phyloP scores from a whole-genome alignment of 2,797 vertebrate genomes.

The Lophius americanus region DNA sequence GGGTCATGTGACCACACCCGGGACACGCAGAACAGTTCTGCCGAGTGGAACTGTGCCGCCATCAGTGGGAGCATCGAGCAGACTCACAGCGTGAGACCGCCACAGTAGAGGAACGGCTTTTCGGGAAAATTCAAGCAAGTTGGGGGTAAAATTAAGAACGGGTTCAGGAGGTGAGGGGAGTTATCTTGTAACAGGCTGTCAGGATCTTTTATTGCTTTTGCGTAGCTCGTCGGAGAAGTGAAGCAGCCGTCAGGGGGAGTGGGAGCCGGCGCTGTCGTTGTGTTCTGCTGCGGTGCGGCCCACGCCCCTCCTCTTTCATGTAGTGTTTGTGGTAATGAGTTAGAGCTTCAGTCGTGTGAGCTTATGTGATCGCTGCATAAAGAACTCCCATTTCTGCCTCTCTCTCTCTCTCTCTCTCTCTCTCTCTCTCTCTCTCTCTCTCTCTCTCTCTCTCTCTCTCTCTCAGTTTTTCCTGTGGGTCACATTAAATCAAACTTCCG shows the following conservation, averaged over 20 bases:
- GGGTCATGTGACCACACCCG: background rate
- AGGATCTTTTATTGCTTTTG: conserved; percentile 33
- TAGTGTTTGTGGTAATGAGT: conserved; percentile 69
- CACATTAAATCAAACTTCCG: conserved; percentile 72
- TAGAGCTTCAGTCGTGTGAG: conserved; percentile 68
- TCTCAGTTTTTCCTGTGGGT: conserved; percentile 69
- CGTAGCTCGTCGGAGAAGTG: conserved; percentile 44
- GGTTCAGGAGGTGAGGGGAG: conserved; percentile 46
- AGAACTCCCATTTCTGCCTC: conserved; percentile 46
- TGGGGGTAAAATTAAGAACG: conserved; percentile 23
- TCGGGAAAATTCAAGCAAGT: conserved; percentile 14
- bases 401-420: conserved; percentile 35
- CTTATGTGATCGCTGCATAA: conserved; percentile 71
- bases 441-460: conserved; percentile 35
- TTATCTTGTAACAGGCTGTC: conserved; percentile 50
- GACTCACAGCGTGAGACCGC: conserved; percentile 2
- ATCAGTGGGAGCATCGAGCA: conserved; percentile 13
- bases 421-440: conserved; percentile 40
- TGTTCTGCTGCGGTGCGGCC: conserved; percentile 35
- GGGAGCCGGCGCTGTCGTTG: conserved; percentile 32
- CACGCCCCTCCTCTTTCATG: conserved; percentile 63
- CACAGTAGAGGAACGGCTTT: conserved; percentile 8
- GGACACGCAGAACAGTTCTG: background rate
- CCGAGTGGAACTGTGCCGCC: background rate
- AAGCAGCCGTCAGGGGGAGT: conserved; percentile 47